Base-by-base conservation (phyloP, 30 jellyfish, hydroid and myxozoan species). In the Aurelia aurita complex sp. Pacific region DNA sequence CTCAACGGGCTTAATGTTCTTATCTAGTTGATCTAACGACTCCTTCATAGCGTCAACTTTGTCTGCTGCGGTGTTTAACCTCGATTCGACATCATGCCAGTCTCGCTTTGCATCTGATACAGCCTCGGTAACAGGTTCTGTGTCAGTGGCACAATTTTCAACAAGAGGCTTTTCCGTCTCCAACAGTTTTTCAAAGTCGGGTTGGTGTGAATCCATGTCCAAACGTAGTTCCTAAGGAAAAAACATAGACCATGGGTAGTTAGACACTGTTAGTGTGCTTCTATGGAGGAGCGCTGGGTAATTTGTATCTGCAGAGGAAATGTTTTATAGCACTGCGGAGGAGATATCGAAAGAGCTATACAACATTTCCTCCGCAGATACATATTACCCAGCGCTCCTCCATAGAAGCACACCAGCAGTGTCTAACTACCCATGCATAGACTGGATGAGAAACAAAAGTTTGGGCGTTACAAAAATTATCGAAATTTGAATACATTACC, bases 91-190 rank as follows among this genome's bases (percentile, higher is more conserved):
- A 29, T 80, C 89, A 34, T 80, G 90, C 83, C 85, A 85, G 65
- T 95, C 83, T 53, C 79, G 69, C 62, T 71, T 76, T 35, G 88
- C 72, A 32, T 85, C 88, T 14, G 89, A 86, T 2, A 64, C 73
- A 13, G 87, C 76, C 67, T 89, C 93, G 54, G 42, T 54, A 2
- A 94, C 99, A 77, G 97, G 96, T 8, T 94, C 97, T 43, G 86
- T 86, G 60, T 94, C 97, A 15, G 85, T 36, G 52, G 73, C 85
- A 59, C 98, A 89, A 17, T 89, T 80, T 54, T 85, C 96, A 46
- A 77, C 62, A 5, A 94, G 89, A 9, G 57, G 79, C 35, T 80
- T 32, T 14, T 95, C 96, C n/a, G 72, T 70, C 6, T 82, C 86
- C 60, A 50, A 5, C 29, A 89, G 61, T 17, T 69, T 88, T 13